These are phyloP conservation scores for Yponomeuta malinellus DNA, from an alignment of 2,888 invertebrate genomes.

Conservation along the genomic window DNA sequence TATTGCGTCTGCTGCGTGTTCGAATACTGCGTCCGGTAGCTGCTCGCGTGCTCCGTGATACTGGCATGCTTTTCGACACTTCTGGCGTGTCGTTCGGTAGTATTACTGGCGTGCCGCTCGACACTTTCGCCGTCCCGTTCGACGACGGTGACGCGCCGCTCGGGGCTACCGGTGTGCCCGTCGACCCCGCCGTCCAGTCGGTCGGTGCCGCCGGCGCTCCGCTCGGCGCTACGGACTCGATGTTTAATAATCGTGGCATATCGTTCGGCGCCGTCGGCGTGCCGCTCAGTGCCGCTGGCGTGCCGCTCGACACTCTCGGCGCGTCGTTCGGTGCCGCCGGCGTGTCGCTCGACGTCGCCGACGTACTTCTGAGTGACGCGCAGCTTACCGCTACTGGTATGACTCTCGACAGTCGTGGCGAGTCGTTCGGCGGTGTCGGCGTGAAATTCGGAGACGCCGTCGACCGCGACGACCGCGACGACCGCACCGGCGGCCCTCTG, in stretches of 20 bases:
- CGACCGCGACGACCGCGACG: too few species aligned
- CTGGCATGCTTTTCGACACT: too few species aligned
- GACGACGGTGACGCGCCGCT: too few species aligned
- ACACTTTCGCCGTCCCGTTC: too few species aligned
- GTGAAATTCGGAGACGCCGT: constrained; percentile 17
- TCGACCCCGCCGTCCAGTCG: too few species aligned
- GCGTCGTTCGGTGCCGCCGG: constrained; percentile 34
- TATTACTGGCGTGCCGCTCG: constrained; percentile 5
- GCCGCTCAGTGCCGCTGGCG: constrained; percentile 35
- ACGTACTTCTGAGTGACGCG: constrained; percentile 54
- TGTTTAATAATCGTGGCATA: neutral
- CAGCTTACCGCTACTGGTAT: constrained; percentile 18
- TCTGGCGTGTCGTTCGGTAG: constrained; percentile 23
- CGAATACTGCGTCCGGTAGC: too few species aligned
- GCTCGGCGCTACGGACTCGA: too few species aligned
- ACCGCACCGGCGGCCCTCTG: constrained; percentile 40
- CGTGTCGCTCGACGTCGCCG: constrained; percentile 48
- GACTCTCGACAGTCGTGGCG: constrained; percentile 28
- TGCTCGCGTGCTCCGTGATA: too few species aligned
- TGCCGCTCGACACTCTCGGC: constrained; percentile 42
- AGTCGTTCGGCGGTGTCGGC: constrained; percentile 58
- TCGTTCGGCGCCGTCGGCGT: neutral
- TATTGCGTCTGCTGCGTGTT: constrained; percentile 60
- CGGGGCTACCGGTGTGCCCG: neutral
- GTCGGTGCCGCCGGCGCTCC: too few species aligned